A percentile compares a stretch with the other conserved stretches of the same genome.
Conservation (phyloP, 2,888 invertebrate genomes). For the Drosophila longiperda region DNA sequence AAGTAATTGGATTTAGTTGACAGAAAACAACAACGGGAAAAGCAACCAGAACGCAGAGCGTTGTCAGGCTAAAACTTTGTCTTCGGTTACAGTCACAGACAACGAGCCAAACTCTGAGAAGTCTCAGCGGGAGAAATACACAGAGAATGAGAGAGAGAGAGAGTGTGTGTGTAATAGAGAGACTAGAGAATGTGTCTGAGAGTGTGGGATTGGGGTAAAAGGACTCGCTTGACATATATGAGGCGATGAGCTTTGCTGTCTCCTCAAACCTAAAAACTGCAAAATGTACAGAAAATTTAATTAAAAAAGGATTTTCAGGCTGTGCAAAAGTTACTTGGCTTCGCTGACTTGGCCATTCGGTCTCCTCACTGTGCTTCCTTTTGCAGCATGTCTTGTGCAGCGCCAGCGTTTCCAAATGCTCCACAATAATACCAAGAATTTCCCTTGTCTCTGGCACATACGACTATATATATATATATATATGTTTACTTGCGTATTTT, state of each 20-base stretch:
- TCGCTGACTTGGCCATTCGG: conserved; percentile 62
- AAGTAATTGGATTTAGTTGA: conserved; percentile 76
- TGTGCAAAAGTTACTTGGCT: conserved; percentile 71
- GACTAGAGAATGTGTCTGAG: neutral
- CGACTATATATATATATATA: neutral
- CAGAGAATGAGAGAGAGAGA: neutral
- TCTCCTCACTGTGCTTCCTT: neutral
- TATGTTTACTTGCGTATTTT: conserved; percentile 21
- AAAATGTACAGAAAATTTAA: conserved; percentile 79
- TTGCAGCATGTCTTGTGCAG: conserved; percentile 36
- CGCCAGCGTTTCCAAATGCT: conserved; percentile 39
- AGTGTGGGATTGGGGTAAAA: conserved; percentile 27
- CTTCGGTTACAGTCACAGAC: conserved; percentile 62
- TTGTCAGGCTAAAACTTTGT: conserved; percentile 70
- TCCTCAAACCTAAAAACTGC: conserved; percentile 76
- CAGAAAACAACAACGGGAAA: conserved; percentile 57
- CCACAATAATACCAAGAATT: conserved; percentile 24
- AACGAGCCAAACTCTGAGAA: conserved; percentile 25
- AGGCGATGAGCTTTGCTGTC: conserved; percentile 42
- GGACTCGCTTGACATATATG: conserved; percentile 56
- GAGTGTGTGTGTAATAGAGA: neutral
- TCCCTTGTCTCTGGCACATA: conserved; percentile 23
- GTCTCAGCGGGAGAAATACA: conserved; percentile 24
- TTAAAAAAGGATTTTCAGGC: conserved; percentile 76
- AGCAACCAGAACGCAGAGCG: conserved; percentile 56